Evolutionary conservation across 2,888 invertebrate species (phyloP).

Genomic region (Xestia rhomboidea): DNA sequence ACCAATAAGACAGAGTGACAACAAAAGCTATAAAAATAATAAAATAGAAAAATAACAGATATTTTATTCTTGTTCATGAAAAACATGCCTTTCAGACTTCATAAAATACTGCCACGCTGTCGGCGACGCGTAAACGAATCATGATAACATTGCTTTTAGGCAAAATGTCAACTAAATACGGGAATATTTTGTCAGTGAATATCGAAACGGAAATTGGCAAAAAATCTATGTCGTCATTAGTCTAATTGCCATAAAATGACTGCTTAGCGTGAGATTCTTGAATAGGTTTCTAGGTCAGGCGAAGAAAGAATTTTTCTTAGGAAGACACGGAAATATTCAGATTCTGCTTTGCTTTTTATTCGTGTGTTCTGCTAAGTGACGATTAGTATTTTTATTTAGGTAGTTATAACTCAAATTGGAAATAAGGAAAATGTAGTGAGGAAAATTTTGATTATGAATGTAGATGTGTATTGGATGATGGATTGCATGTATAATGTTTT

Average conservation of each 20-base stretch:
- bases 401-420: not conserved
- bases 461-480: no score
- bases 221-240: slow-evolving; percentile 16
- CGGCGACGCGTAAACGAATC: slow-evolving; percentile 51
- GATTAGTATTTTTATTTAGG: not conserved
- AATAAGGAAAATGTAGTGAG: no score
- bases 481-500: no score
- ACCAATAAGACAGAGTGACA: slow-evolving; percentile 28
- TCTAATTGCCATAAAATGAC: slow-evolving; percentile 23
- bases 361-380: not conserved
- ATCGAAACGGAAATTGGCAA: slow-evolving; percentile 21
- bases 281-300: not conserved
- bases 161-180: slow-evolving; percentile 52
- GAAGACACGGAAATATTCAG: slow-evolving; percentile 17
- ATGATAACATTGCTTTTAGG: slow-evolving; percentile 63
- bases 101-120: slow-evolving; percentile 48
- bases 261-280: slow-evolving; percentile 7
- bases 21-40: slow-evolving; percentile 49
- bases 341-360: slow-evolving; percentile 2
- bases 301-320: slow-evolving; percentile 3
- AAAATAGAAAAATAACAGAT: slow-evolving; percentile 42
- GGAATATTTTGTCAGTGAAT: slow-evolving; percentile 31
- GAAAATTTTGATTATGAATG: no score
- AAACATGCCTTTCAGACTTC: slow-evolving; percentile 50
- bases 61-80: slow-evolving; percentile 49